Conservation (phyloP, 2,113 vertebrate species). For the Dicrurus megarhynchus region DNA sequence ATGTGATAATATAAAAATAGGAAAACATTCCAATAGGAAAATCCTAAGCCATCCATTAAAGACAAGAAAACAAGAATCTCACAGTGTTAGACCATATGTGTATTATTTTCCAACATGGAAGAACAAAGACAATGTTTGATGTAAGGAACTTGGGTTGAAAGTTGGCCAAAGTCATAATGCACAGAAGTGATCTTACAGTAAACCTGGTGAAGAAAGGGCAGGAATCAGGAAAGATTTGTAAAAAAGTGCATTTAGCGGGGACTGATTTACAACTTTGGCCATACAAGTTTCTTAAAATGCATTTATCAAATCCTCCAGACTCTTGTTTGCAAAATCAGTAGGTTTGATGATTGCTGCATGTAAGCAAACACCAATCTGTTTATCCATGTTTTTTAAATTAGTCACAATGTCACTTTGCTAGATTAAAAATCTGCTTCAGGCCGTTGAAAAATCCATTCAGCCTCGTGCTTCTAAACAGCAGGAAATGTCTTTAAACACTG, state of each 20-base stretch:
- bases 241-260: neutral
- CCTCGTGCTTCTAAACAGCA: neutral
- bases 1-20: neutral
- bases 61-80: neutral
- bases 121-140: neutral
- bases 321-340: neutral
- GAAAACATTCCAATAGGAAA: neutral
- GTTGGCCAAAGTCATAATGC: neutral
- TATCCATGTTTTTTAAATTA: neutral
- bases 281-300: neutral
- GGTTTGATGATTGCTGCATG: neutral
- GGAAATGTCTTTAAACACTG: neutral
- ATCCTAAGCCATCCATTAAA: neutral
- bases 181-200: neutral
- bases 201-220: neutral
- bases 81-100: accelerated
- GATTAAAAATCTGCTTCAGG: neutral
- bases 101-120: neutral
- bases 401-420: neutral
- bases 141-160: neutral
- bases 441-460: neutral
- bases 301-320: neutral
- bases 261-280: neutral
- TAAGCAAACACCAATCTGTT: neutral
- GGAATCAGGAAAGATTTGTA: neutral